phyloP scores from a whole-genome alignment of 2,888 invertebrate species.

The Ophion ventricosus region DNA sequence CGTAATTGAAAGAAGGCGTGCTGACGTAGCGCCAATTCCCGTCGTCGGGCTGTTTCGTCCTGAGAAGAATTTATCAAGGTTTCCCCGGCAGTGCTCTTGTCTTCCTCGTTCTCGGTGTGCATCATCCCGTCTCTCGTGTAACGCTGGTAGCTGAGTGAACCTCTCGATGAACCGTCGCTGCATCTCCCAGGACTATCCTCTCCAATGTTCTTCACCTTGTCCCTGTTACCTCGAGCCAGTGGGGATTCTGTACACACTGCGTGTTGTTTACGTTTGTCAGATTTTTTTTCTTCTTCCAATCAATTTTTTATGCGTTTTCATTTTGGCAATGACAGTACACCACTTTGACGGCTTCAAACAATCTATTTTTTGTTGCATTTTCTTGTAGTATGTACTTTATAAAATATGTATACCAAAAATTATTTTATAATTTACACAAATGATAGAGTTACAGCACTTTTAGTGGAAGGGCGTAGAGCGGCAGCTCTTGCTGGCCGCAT shows the following conservation, averaged over 20 bases:
- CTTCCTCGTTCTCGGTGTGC: slow-evolving; percentile 63
- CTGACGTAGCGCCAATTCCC: slow-evolving; percentile 91
- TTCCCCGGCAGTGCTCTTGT: slow-evolving; percentile 47
- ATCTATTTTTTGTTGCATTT: too few relatives aligned
- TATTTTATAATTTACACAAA: too few relatives aligned
- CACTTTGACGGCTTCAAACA: too few relatives aligned
- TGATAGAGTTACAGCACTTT: too few relatives aligned
- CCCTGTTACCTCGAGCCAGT: slow-evolving; percentile 82
- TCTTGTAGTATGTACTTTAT: too few relatives aligned
- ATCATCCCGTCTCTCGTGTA: slow-evolving; percentile 64
- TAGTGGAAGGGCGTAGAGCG: too few relatives aligned
- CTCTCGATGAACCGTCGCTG: slow-evolving; percentile 81
- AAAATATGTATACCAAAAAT: too few relatives aligned
- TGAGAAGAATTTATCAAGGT: slow-evolving; percentile 76
- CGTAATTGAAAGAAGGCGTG: slow-evolving; percentile 96
- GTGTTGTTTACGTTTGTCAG: neutral
- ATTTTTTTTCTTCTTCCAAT: neutral
- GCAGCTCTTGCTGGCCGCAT: too few relatives aligned
- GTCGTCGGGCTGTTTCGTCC: slow-evolving; percentile 88
- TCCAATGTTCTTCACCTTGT: slow-evolving; percentile 78
- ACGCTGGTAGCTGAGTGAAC: slow-evolving; percentile 80
- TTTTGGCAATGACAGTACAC: neutral
- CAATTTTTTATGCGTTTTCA: neutral
- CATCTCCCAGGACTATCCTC: slow-evolving; percentile 79
- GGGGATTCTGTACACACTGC: slow-evolving; percentile 83